Percentiles rank a stretch among this genome's conserved stretches.
phyloP scores from a whole-genome alignment of 2,797 vertebrate species.

The Cercopithecus hamlyni region DNA sequence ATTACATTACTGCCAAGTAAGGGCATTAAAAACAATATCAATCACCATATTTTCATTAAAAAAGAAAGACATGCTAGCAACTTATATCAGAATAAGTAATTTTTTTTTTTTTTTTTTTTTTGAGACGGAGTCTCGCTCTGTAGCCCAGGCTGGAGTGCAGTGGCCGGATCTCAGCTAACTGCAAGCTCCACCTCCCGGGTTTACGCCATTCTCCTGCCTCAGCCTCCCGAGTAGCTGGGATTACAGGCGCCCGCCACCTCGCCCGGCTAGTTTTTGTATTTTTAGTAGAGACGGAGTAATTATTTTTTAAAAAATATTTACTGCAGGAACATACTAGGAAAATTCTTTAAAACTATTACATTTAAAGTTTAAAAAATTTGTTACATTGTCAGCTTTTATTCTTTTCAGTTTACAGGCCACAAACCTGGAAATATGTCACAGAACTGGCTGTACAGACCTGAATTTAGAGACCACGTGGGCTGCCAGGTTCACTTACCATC shows the following conservation, averaged over 20 bases:
- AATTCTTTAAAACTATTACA: not conserved
- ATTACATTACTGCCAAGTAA: not conserved
- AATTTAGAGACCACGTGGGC: not conserved
- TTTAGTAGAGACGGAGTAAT: too few species aligned
- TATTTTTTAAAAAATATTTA: not conserved
- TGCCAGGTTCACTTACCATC: not conserved
- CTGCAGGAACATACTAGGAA: not conserved
- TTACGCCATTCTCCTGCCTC: too few species aligned
- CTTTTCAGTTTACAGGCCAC: not conserved
- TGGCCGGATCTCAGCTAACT: too few species aligned
- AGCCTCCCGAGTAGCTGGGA: too few species aligned
- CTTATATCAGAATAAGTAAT: not conserved
- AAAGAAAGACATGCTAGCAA: not conserved
- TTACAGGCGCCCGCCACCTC: too few species aligned
- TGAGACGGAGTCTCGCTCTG: too few species aligned
- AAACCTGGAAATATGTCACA: not conserved
- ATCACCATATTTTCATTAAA: not conserved
- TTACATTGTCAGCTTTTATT: not conserved
- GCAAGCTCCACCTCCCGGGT: too few species aligned
- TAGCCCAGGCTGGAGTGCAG: too few species aligned
- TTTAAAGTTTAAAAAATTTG: slow-evolving; percentile 1
- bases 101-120: too few species aligned
- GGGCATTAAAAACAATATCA: not conserved
- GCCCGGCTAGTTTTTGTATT: too few species aligned
- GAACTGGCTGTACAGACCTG: too few species aligned